These are phyloP conservation scores for Drosophila falleni DNA, from an alignment of 2,888 invertebrate genomes.

Conservation along the genomic window DNA sequence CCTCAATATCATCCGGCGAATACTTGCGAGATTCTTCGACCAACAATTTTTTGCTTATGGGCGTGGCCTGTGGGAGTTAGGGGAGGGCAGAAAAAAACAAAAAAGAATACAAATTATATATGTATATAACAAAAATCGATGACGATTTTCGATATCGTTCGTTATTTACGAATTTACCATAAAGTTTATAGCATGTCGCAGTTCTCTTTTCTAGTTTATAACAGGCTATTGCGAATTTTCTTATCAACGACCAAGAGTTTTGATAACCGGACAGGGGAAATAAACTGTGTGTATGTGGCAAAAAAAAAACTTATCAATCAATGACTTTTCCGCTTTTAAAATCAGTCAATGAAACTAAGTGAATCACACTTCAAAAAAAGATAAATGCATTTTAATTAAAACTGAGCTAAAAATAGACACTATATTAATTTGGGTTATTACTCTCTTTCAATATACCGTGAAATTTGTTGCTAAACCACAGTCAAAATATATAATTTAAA, in stretches of 20 bases:
- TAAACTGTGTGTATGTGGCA: not conserved
- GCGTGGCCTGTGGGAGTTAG: constrained; percentile 74
- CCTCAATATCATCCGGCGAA: constrained; percentile 83
- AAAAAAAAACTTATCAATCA: constrained; percentile 13
- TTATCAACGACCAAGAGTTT: constrained; percentile 26
- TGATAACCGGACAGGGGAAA: constrained; percentile 2
- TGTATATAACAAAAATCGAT: constrained; percentile 6
- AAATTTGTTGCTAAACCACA: too few relatives aligned
- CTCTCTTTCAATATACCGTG: not conserved
- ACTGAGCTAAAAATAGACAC: not conserved
- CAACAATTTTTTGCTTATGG: constrained; percentile 68
- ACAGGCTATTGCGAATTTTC: constrained; percentile 13
- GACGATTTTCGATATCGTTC: constrained; percentile 8
- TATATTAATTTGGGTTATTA: not conserved
- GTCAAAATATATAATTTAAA: too few relatives aligned
- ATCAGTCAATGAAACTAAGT: constrained; percentile 13
- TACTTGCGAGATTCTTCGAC: constrained; percentile 78
- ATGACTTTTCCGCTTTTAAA: not conserved
- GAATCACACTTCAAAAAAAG: constrained; percentile 19
- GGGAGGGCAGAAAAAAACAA: constrained; percentile 32
- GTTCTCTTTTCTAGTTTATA: constrained; percentile 14
- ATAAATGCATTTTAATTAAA: not conserved
- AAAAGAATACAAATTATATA: constrained; percentile 56
- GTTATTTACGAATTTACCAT: constrained; percentile 14
- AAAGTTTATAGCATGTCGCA: constrained; percentile 20